Evolutionary conservation across 1,140 invertebrate genomes (phyloP), one percentile per base, ranked within the genome.

Genomic region (Papilio helenus): DNA sequence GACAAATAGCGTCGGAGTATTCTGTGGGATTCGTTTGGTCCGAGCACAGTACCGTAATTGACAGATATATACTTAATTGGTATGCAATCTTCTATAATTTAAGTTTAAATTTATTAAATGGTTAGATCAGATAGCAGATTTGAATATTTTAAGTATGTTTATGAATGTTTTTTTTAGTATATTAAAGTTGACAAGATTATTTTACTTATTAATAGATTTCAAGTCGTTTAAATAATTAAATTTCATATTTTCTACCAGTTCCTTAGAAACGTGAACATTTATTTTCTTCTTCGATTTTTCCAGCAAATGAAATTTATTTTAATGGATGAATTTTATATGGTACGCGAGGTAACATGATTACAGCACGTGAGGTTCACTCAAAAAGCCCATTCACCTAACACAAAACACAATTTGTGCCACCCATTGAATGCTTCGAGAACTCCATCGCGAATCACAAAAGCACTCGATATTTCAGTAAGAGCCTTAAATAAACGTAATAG

Each of bases 1-100:
- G 82, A 86, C 84, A 87, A 87, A 89, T 84, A 87, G 82, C 77
- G 79, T 84, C 81, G 79, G 81, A 51, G 16, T 26, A 81, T 84
- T 83, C 80, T 72, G 82, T 72, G 72, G 74, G 74, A 82, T 83
- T 81, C 82, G 76, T 58, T 61, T 34, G 61, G 79, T 72, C 79
- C 20, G 42, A 29, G 39, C 44, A 1, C 74, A 58, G 10, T 29
- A 26, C 8, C 16, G 49, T 76, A 26, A 58, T 58, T 39, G 51
- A 39, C 23, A 51, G 34, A 58, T 10, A 68, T 34, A 34, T n/a
- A 46, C 49, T 58, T 76, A 76, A 76, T 76, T 76, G 46, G 42
- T 18, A 49, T 73, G 42, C 72, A 26, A 29, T 26, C 14, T 29
- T 26, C 20, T 61, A 23, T 46, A 23, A 46, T 20, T 46, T 46